Evolutionary conservation across 1,140 invertebrate species (phyloP), one percentile per base, ranked within the genome.

Genomic region (Diorhabda carinulata): DNA sequence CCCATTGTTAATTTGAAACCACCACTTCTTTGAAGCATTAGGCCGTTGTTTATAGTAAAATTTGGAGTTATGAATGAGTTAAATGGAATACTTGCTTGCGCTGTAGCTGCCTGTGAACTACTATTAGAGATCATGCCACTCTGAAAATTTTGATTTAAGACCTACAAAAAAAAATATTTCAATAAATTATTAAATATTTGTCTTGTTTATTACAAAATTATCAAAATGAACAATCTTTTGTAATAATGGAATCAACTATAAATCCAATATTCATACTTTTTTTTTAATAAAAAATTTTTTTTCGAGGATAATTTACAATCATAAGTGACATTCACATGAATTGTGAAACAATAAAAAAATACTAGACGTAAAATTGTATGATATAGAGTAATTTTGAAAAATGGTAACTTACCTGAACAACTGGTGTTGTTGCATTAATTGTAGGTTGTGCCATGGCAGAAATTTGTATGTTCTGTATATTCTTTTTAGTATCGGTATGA

Each of bases 21-120:
- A 5, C 79, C 79, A 10, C 72, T 74, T 56, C 76, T 73, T 67
- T 77, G 78, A 52, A 77, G 69, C 78, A 81, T 79, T 44, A 80
- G 70, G 44, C 80, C 79, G 57, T 80, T 81, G 61, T 80, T 80
- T 25, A 80, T 79, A n/a, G 79, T 80, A 58, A 80, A 79, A 69
- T 80, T 81, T 3, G 77, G 78, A 3, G 80, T 71, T 47, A 81
- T 76, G 67, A 80, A 80, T 6, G 70, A 73, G 70, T 74, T 80
- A 67, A 75, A 79, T 59, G 72, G 78, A 68, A 74, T 76, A 45
- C 67, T 71, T 40, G 72, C 69, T 70, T 73, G 66, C 3, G 73
- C 69, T 47, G 72, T 68, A 8, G 77, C 71, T 43, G 75, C 68
- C 63, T 76, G 76, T 3, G 70, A 71, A 25, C 67, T 72, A 61